phyloP scores from a whole-genome alignment of 2,113 vertebrate species.

The Pseudorectes ferrugineus region DNA sequence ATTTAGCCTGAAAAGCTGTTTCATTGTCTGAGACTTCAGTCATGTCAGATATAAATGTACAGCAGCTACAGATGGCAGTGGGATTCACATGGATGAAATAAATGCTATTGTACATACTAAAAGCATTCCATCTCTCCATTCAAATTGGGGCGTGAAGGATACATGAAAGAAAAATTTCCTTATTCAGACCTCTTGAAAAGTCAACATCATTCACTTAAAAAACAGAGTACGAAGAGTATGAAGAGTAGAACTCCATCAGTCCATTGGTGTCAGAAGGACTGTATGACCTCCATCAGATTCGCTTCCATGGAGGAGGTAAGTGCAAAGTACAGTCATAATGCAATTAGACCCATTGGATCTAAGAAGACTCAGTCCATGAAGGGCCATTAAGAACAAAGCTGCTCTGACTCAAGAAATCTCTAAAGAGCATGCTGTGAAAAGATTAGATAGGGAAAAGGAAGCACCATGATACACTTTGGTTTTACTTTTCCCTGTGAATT shows the following conservation, averaged over 20 bases:
- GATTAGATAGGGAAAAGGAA: neutral
- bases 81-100: neutral
- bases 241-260: neutral
- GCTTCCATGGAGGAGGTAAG: neutral
- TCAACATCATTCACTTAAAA: neutral
- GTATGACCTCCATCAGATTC: neutral
- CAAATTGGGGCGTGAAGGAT: fast-evolving
- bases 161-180: neutral
- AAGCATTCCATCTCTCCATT: neutral
- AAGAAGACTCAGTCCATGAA: neutral
- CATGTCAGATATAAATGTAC: neutral
- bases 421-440: neutral
- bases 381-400: neutral
- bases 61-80: neutral
- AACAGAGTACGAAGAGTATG: neutral
- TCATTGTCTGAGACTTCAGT: neutral
- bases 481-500: neutral
- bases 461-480: neutral
- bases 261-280: neutral
- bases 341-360: neutral
- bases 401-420: neutral
- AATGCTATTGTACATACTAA: neutral
- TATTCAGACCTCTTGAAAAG: neutral
- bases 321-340: neutral
- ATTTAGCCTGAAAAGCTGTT: neutral